A percentile compares a stretch with the other conserved stretches of the same genome.
These are phyloP conservation scores for Limnephilus lunatus DNA, from an alignment of 2,888 invertebrate genomes.

Conservation along the genomic window DNA sequence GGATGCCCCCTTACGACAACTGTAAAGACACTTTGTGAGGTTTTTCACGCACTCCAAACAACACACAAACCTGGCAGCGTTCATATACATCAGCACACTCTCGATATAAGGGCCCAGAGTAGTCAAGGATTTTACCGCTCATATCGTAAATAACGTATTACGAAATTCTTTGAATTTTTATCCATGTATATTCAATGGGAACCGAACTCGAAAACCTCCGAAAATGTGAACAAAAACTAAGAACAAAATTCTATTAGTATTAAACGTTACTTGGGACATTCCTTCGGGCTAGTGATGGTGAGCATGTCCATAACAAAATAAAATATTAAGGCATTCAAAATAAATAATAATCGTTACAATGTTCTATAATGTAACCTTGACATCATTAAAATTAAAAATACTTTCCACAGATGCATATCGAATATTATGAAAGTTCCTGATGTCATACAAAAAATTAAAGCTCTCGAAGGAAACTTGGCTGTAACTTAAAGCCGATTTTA, in stretches of 20 bases:
- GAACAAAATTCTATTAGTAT: not conserved
- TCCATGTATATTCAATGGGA: not conserved
- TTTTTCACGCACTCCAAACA: too few relatives aligned
- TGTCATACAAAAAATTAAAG: not conserved
- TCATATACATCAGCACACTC: too few relatives aligned
- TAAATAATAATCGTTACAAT: not conserved
- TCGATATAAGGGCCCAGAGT: not conserved
- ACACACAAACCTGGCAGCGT: too few relatives aligned
- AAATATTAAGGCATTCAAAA: not conserved
- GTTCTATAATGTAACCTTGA: too few relatives aligned
- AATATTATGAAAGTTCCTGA: not conserved
- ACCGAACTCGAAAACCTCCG: not conserved
- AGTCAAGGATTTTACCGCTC: not conserved
- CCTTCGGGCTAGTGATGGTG: not conserved
- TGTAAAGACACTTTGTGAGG: too few relatives aligned
- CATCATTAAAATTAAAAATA: too few relatives aligned
- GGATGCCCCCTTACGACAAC: too few relatives aligned
- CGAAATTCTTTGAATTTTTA: not conserved
- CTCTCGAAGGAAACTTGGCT: too few relatives aligned
- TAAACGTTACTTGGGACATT: not conserved
- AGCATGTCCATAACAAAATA: not conserved
- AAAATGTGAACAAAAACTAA: not conserved
- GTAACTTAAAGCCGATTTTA: too few relatives aligned
- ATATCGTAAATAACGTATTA: not conserved
- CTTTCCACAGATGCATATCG: too few relatives aligned